Base-by-base conservation (phyloP, 2,888 invertebrate species). In the Epinotia nisella region DNA sequence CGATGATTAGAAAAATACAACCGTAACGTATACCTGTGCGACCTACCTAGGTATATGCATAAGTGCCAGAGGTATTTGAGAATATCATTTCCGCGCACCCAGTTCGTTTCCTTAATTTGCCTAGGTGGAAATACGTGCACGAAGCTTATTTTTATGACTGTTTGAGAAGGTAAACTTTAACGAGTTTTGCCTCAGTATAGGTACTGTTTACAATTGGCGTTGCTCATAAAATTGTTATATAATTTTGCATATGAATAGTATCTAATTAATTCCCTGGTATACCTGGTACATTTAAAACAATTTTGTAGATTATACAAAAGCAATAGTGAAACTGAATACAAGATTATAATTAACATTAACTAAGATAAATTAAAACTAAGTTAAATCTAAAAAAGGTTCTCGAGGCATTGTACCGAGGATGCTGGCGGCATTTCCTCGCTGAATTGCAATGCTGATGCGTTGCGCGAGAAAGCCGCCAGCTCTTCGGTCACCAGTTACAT, bases 101-200 rank as follows among this genome's bases (percentile, higher is more conserved):
- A 35, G 53, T 65, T 51, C 64, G 49, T 51, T 65, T 65, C 65
- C 65, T 39, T 53, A 65, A 65, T 65, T 65, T 65, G 35, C 65
- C 53, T 64, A 3, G 15, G 19, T 53, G 19, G 35, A 53, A 65
- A 53, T 65, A 65, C 39, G 53, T 55, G 39, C 19, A 53, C 35
- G 10, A 35, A 65, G 53, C 65, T 65, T 15, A 65, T 65, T 65
- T 53, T 65, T 65, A 65, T 35, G 35, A 53, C 65, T 65, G 39
- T 65, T 65, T 65, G 53, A 65, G 65, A 19, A 55, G 53, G 64
- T 65, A 65, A 65, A 65, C 64, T 65, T 65, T 35, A 65, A 65
- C 65, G 65, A 65, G 35, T 65, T 65, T 21, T 35, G 35, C 51
- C 10, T 53, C 53, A 65, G 35, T 13, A 24, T 4, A 3, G n/a